Percentiles rank a stretch among this genome's conserved stretches.
These are phyloP conservation scores for Butorides virescens DNA, from an alignment of 2,113 vertebrate genomes.

Conservation along the genomic window DNA sequence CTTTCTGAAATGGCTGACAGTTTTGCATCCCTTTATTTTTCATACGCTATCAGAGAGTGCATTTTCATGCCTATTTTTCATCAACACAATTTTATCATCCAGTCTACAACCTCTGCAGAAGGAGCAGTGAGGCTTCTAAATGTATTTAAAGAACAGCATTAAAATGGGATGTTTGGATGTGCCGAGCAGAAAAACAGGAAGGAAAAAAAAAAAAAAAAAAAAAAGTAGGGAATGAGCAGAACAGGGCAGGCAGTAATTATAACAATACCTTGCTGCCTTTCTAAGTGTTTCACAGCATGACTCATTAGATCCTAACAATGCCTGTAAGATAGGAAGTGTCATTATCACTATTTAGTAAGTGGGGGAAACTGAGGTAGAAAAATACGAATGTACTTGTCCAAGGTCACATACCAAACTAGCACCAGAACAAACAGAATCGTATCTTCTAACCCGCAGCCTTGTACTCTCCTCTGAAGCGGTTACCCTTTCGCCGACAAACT, in stretches of 20 bases:
- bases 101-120: neutral
- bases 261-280: conserved; percentile 13
- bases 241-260: neutral
- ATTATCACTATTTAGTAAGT: neutral
- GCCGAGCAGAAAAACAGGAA: neutral
- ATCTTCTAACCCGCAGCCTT: neutral
- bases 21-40: neutral
- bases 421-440: neutral
- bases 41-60: neutral
- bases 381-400: neutral
- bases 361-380: conserved; percentile 36
- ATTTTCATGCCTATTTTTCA: neutral
- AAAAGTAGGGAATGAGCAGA: neutral
- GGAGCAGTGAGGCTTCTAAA: neutral
- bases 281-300: neutral
- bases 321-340: conserved; percentile 8
- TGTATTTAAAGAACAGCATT: neutral
- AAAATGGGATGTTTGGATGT: conserved; percentile 6
- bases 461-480: neutral
- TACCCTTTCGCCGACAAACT: neutral
- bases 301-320: conserved; percentile 31
- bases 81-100: neutral
- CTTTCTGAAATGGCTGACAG: conserved; percentile 28
- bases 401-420: neutral
- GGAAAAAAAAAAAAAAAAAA: fast-evolving